phyloP scores from a whole-genome alignment of 2,113 vertebrate species.

The Amia ocellicauda region DNA sequence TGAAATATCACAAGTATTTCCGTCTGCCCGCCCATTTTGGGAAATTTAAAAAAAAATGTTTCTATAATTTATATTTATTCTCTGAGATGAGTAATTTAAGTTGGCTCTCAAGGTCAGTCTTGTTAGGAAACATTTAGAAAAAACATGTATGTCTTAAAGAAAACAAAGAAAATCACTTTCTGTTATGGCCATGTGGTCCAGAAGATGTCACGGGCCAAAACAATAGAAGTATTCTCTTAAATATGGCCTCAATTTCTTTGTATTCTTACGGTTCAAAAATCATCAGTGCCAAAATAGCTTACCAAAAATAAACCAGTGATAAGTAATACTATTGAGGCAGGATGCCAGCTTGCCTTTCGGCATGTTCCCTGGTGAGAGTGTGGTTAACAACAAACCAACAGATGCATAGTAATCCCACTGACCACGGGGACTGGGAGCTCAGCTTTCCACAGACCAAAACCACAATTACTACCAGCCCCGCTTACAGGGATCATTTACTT shows the following conservation, averaged over 20 bases:
- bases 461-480: constrained; percentile 23
- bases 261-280: background rate
- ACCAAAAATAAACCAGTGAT: background rate
- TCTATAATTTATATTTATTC: no score
- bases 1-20: no score
- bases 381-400: constrained; percentile 17
- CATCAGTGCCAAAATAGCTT: background rate
- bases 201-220: background rate
- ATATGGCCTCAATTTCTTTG: background rate
- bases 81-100: no score
- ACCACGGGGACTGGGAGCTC: background rate
- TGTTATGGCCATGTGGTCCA: background rate
- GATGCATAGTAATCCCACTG: background rate
- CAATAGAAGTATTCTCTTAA: background rate
- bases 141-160: background rate
- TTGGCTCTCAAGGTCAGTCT: no score
- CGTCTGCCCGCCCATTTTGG: no score
- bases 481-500: background rate
- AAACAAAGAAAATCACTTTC: no score
- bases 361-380: constrained; percentile 3
- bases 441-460: constrained; percentile 16
- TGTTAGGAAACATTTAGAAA: no score
- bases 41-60: no score
- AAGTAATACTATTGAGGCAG: background rate
- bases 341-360: background rate